Conservation (phyloP, 2,888 invertebrate species). For the Plebejus argus region DNA sequence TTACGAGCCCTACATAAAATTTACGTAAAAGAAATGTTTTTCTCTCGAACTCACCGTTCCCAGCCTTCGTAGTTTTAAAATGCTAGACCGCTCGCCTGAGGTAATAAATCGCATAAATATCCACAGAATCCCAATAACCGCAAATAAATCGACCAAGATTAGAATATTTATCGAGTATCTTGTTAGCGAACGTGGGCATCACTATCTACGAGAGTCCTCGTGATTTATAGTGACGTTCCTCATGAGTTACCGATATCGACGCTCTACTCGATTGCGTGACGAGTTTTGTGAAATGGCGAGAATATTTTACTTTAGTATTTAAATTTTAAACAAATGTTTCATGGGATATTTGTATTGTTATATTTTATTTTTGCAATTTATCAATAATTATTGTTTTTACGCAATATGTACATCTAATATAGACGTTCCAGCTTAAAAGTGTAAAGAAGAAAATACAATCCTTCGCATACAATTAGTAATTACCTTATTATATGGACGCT, state of each 20-base stretch:
- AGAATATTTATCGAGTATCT: conserved; percentile 68
- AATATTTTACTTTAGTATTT: conserved; percentile 46
- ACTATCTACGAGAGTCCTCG: conserved; percentile 66
- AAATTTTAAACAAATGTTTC: conserved; percentile 4
- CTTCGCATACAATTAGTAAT: neutral
- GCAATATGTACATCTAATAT: neutral
- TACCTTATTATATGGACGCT: neutral
- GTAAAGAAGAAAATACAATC: neutral
- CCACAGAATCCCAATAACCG: conserved; percentile 37
- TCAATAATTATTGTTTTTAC: neutral
- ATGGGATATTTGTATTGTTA: neutral
- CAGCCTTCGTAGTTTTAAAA: conserved; percentile 9
- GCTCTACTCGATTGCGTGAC: conserved; percentile 50
- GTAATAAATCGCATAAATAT: conserved; percentile 31
- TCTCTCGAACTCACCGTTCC: neutral
- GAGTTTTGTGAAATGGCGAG: conserved; percentile 50
- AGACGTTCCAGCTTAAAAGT: neutral
- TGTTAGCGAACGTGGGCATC: conserved; percentile 73
- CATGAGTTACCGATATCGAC: conserved; percentile 74
- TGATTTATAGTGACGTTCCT: conserved; percentile 75
- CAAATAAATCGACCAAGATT: conserved; percentile 56
- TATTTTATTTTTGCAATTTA: neutral
- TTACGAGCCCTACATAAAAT: conserved; percentile 1
- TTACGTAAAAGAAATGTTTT: conserved; percentile 6
- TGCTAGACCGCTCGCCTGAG: conserved; percentile 13